Evolutionary conservation across 2,797 vertebrate species (phyloP), one percentile per base, ranked within the genome.

Genomic region (Amphiprion clarkii): DNA sequence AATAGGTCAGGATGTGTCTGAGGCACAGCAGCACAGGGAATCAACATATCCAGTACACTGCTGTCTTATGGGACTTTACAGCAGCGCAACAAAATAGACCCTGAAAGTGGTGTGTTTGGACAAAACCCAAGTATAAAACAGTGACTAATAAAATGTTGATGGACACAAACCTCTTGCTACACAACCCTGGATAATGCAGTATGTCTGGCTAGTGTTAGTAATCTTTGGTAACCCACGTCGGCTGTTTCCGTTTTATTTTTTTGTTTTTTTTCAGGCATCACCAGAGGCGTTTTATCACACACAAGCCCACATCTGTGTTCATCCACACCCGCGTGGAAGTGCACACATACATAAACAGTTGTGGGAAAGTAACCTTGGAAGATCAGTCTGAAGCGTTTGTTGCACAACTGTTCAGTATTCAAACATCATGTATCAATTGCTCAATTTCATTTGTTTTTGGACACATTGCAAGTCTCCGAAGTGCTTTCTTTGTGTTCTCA

Each of bases 1-100:
- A 91, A 91, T 87, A 78, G 87, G 85, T 88, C 81, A 84, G 68
- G 82, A 93, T 86, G 80, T 84, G 72, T 83, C 52, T 72, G 81
- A 87, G 81, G 85, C 75, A 81, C 81, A 74, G 74, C 79, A 78
- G 71, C 63, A 44, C 58, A 40, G 77, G 56, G 70, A 84, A 73
- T 58, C 58, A 74, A 72, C 82, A 80, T 62, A 79, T 81, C 74
- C 82, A 84, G 58, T 70, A 60, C 59, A 62, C 74, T 58, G 67
- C 39, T 60, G 68, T 63, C 81, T 84, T 78, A 52, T 74, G 74
- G 85, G 68, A 79, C 56, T 64, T 40, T 23, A 31, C 72, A 79
- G 81, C 64, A 67, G 52, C 12, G 57, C 70, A 79, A 68, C 23
- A 67, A 57, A 82, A 79, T 59, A n/a, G 39, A 48, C 65, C 64